Base-by-base conservation (phyloP, 2,797 vertebrate species). In the Graptemys geographica region DNA sequence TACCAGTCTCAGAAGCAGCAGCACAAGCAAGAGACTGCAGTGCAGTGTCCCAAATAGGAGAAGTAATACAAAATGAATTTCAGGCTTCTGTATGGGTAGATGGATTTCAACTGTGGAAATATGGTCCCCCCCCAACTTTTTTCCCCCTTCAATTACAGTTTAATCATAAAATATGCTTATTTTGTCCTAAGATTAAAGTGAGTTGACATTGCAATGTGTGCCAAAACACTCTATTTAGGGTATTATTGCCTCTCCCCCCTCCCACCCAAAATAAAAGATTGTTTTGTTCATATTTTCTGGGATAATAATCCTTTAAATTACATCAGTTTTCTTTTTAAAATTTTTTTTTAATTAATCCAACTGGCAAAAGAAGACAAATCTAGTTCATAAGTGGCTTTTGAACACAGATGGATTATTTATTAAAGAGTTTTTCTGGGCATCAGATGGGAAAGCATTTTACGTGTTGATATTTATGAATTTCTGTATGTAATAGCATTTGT, bases 71-170 rank as follows among this genome's bases (percentile, higher is more conserved):
- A 85, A 94, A 79, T 27, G 10, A 80, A 80, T 92, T 90, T 79
- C 74, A 27, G 55, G 79, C 95, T 90, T 84, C 85, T 7, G 2
- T 47, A 87, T 56, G 87, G 84, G 83, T 53, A 95, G 11, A 85
- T 62, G 88, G 11, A 90, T 88, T 88, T 82, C 88, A 88, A 33
- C 27, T 91, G 69, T 79, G 53, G 76, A 84, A 81, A 87, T 57
- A 84, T n/a, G 10, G 31, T 79, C 41, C 21, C 21, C 21, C 10
- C 11, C n/a, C 21, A 11, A 11, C 52, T 5, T 10, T 44, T 88
- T 95, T 41, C 88, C 93, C 81, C 52, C 79, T 57, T 95, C 88
- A 81, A 80, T 92, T 89, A 86, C 31, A 57, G 44, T 79, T 87
- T 72, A 69, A 44, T 87, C 72, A 56, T 76, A 85, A 94, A 95